phyloP scores from a whole-genome alignment of 64 coral and sea anemone species.

The Exaiptasia diaphana region DNA sequence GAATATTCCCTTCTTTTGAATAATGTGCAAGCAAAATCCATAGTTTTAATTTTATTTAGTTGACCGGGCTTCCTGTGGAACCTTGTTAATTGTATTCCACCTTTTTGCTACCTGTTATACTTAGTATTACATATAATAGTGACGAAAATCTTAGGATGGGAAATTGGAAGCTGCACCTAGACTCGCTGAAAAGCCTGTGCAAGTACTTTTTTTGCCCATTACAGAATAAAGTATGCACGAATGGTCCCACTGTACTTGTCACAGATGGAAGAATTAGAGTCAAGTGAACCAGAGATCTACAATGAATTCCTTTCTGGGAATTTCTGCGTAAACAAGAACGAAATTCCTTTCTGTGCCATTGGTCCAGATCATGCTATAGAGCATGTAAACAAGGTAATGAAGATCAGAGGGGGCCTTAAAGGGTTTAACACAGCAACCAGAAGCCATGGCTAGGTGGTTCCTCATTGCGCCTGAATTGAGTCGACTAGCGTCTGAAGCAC shows the following conservation, averaged over 20 bases:
- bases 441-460: constrained; percentile 39
- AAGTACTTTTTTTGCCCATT: constrained; percentile 38
- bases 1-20: too few species aligned
- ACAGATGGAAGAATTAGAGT: constrained; percentile 12
- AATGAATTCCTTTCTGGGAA: constrained; percentile 24
- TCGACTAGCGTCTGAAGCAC: neutral
- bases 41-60: too few species aligned
- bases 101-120: too few species aligned
- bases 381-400: constrained; percentile 53
- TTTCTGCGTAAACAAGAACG: constrained; percentile 53
- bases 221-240: constrained; percentile 2
- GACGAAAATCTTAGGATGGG: too few species aligned
- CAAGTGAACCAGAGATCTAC: constrained; percentile 7
- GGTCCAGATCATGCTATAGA: constrained; percentile 45
- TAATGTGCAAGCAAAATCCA: too few species aligned
- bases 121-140: too few species aligned
- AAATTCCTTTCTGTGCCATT: constrained; percentile 52
- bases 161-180: constrained; percentile 35
- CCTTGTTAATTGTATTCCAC: too few species aligned
- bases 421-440: constrained; percentile 47
- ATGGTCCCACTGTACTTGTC: constrained; percentile 21
- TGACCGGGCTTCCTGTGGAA: too few species aligned
- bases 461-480: constrained; percentile 31
- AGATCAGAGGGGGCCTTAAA: constrained; percentile 45
- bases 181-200: constrained; percentile 17